phyloP scores from a whole-genome alignment of 1,140 invertebrate genomes.

The Drosophila teissieri region DNA sequence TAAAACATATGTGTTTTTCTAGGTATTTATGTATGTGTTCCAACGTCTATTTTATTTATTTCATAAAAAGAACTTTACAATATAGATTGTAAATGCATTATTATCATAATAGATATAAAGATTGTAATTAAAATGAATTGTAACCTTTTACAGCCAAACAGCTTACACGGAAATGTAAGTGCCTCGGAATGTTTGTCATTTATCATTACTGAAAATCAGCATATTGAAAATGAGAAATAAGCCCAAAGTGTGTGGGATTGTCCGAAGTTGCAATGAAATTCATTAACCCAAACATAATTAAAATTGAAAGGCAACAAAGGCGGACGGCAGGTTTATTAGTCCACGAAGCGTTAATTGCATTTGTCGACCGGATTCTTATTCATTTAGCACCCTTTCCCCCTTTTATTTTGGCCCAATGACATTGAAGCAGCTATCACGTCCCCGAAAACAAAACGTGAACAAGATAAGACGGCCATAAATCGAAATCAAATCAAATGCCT shows the following conservation, averaged over 20 bases:
- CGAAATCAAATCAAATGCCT: slow-evolving; percentile 76
- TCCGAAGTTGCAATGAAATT: slow-evolving; percentile 47
- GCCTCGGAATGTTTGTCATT: not conserved
- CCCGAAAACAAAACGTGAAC: slow-evolving; percentile 16
- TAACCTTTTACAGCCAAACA: not conserved
- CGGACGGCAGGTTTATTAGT: slow-evolving; percentile 50
- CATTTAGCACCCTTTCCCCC: not conserved
- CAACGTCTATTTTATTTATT: too few species aligned
- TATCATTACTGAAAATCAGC: slow-evolving; percentile 18
- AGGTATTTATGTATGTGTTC: too few species aligned
- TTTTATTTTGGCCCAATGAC: not conserved
- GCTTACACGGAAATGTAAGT: not conserved
- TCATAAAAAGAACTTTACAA: too few species aligned
- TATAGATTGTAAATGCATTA: too few species aligned
- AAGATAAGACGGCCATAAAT: slow-evolving; percentile 62
- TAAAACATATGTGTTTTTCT: too few species aligned
- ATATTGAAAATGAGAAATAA: slow-evolving; percentile 25
- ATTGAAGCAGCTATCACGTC: slow-evolving; percentile 30
- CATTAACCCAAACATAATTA: slow-evolving; percentile 65
- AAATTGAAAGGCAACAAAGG: slow-evolving; percentile 48
- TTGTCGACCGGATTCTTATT: slow-evolving; percentile 17
- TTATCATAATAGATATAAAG: too few species aligned
- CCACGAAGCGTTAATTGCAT: slow-evolving; percentile 53
- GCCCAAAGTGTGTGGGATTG: slow-evolving; percentile 14
- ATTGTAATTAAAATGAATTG: too few species aligned